These are phyloP conservation scores for Sus scrofa DNA, from an alignment of 2,113 vertebrate species.

Conservation along the genomic window T2T-Sscrofa CM000826.6:126598001-126598500, in stretches of 20 bases:
- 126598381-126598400: slow-evolving; percentile 18
- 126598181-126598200: background rate
- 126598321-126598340: slow-evolving; percentile 32
- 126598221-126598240: slow-evolving; percentile 37
- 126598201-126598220: slow-evolving; percentile 57
- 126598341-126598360: background rate
- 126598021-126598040: slow-evolving; percentile 42
- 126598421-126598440: background rate
- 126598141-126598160: slow-evolving; percentile 21
- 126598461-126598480: background rate
- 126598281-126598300: slow-evolving; percentile 24
- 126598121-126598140: background rate
- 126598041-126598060: background rate
- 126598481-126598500: too few relatives aligned
- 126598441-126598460: background rate
- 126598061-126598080: background rate
- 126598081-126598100: background rate
- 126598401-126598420: slow-evolving; percentile 37
- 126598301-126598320: background rate
- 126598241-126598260: slow-evolving; percentile 73
- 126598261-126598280: slow-evolving; percentile 45
- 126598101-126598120: slow-evolving; percentile 27
- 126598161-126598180: slow-evolving; percentile 22
- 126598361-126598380: slow-evolving; percentile 10
- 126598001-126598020: background rate